These are phyloP conservation scores for Steinernema khuongi DNA, from an alignment of 1,140 invertebrate species.

Conservation along the genomic window DNA sequence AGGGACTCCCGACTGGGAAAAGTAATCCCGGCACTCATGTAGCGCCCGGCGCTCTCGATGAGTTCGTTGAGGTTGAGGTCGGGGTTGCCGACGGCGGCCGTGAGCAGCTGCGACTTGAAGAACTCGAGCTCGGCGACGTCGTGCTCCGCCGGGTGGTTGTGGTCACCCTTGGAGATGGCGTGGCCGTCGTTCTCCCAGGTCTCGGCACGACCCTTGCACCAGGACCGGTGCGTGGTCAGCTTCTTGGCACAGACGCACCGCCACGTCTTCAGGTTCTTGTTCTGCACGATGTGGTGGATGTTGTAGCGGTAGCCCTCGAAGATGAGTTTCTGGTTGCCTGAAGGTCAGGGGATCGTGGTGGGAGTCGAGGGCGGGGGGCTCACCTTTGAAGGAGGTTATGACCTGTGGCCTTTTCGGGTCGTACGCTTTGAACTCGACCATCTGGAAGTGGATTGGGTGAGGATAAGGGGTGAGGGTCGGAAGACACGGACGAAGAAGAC, in stretches of 20 bases:
- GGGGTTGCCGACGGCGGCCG: conserved; percentile 45
- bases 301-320: conserved; percentile 53
- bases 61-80: conserved; percentile 40
- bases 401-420: conserved; percentile 39
- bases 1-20: conserved; percentile 43
- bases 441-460: not conserved
- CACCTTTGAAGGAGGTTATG: conserved; percentile 51
- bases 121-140: conserved; percentile 48
- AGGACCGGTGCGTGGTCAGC: conserved; percentile 43
- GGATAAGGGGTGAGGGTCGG: not conserved
- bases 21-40: conserved; percentile 37
- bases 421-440: conserved; percentile 40
- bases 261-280: conserved; percentile 42
- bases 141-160: conserved; percentile 47
- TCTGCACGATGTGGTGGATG: conserved; percentile 48
- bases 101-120: conserved; percentile 48
- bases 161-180: conserved; percentile 48
- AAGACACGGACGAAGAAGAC: not conserved
- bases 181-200: conserved; percentile 49
- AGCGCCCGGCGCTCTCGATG: conserved; percentile 43
- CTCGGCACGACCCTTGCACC: conserved; percentile 46
- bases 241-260: conserved; percentile 52
- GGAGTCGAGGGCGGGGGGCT: not conserved
- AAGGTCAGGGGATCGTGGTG: conserved; percentile 9
- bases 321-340: conserved; percentile 48